phyloP scores from a whole-genome alignment of 2,113 vertebrate species.

The Caretta caretta region DNA sequence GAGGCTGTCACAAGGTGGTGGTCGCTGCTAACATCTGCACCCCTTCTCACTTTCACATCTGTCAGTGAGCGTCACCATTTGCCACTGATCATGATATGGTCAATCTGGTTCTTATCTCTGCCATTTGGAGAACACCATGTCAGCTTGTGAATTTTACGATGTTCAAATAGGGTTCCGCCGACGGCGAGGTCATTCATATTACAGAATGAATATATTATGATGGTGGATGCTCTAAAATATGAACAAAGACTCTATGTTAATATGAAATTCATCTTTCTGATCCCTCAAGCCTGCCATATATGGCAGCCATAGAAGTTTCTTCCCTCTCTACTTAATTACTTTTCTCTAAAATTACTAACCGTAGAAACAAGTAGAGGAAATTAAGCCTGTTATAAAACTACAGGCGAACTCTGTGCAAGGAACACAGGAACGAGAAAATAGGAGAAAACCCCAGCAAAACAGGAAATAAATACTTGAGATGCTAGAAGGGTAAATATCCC shows the following conservation, averaged over 20 bases:
- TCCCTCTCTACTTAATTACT: background rate
- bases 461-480: background rate
- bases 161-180: too few species aligned
- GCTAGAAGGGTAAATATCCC: background rate
- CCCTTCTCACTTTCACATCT: too few species aligned
- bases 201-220: background rate
- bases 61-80: too few species aligned
- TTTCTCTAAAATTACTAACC: background rate
- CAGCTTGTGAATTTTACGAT: too few species aligned
- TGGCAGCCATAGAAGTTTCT: background rate
- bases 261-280: background rate
- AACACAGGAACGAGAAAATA: background rate
- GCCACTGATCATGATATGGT: too few species aligned
- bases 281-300: background rate
- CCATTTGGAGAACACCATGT: too few species aligned
- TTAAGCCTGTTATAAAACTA: background rate
- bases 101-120: too few species aligned
- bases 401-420: background rate
- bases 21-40: too few species aligned
- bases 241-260: background rate
- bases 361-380: background rate
- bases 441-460: background rate
- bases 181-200: too few species aligned
- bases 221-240: background rate
- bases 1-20: too few species aligned